Evolutionary conservation across 2,888 invertebrate species (phyloP), one percentile per base, ranked within the genome.

Genomic region (Tetragnatha montana): DNA sequence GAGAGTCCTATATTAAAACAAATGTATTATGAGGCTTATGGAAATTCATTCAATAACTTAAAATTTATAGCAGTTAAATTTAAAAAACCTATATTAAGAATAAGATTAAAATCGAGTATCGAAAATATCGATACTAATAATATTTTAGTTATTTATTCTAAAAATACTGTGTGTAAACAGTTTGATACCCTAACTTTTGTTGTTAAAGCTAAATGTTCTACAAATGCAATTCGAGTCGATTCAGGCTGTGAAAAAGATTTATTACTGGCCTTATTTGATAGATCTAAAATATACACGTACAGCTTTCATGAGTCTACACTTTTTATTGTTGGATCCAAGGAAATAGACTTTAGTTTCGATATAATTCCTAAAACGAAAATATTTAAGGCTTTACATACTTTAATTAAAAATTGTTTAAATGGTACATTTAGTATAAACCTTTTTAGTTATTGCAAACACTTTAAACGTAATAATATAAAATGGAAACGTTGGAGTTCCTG

Each of bases 401-500:
- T 81, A 4, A 21, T 49, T 12, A 81, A 71, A 71, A 17, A 70
- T 10, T 70, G 81, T 10, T 71, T 81, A 10, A 19, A 50, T 1
- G 8, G 8, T 69, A 21, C 70, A 49, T 81, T 81, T 17, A 17
- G 47, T 47, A 49, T 81, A 8, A 17, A 70, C 47, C 70, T 70
- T 47, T 81, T 49, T 12, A 47, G 12, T 47, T 70, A 14, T 1
- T 81, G 79, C 49, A 81, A 81, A 81, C 21, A 70, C 70, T 81
- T 81, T 71, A 81, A 50, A 35, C 22, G 81, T 7, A 81, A 81
- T 47, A 35, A 70, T 12, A 35, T 69, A 12, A 12, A 81, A 81
- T 81, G 81, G 81, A 81, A 81, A 50, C 49, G 70, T 19, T 81
- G 81, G 81, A 47, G 21, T 12, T 81, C 70, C 12, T 81, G 81